Evolutionary conservation across 2,113 vertebrate genomes (phyloP), one percentile per base, ranked within the genome.

Genomic region (Cariama cristata): DNA sequence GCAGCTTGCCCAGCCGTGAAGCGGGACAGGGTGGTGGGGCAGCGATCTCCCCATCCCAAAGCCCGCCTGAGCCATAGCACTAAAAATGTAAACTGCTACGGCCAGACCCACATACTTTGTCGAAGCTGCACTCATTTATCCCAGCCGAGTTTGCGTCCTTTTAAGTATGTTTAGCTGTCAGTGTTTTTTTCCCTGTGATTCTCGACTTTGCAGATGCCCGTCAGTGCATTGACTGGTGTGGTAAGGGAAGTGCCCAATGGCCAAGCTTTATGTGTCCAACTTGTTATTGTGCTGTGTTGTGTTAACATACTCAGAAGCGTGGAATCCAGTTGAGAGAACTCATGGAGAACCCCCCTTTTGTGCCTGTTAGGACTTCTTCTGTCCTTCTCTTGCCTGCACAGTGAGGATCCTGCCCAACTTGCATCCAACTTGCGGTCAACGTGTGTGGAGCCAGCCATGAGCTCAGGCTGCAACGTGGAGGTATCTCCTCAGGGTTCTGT

Each of bases 281-380:
- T 84, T 66, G 71, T 60, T 40, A 32, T 11, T 40, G 21, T n/a
- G 12, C 21, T 45, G 4, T 19, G 55, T 93, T 14, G 22, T 0
- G 0, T 69, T 80, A 69, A 26, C 4, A 2, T 15, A 10, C 14
- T 68, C 0, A 0, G 21, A 76, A 86, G 58, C 80, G 30, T 16
- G 21, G 62, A 89, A 56, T 53, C 14, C 33, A 24, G 4, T 13
- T 16, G n/a, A 76, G 50, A 80, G 30, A 73, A 53, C 18, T 76
- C 14, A 5, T 17, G 32, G 35, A 89, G 24, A 58, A 94, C 45
- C 7, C 17, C 35, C 3, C 6, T 50, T 14, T 88, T 6, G 1
- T 23, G 15, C 20, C 47, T 64, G 5, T 47, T 75, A 59, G 68
- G 79, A 47, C 9, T 33, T 22, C 6, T 64, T 38, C 33, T 66